phyloP scores from a whole-genome alignment of 2,797 vertebrate species.

The Mormyrus hasselquistii region DNA sequence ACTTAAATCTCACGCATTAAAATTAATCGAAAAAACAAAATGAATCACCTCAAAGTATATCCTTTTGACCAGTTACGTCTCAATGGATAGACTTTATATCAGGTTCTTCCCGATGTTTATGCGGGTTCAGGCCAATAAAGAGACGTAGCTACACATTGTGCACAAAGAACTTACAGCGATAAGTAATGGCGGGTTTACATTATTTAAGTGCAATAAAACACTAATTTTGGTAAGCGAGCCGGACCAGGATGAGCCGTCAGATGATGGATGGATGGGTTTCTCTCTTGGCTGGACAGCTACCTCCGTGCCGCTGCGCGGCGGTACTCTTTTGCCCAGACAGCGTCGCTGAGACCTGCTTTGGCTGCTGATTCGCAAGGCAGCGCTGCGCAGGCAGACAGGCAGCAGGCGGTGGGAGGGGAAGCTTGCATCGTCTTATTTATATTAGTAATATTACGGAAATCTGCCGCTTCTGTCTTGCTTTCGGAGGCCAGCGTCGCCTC shows the following conservation, averaged over 20 bases:
- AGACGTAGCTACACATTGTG: background rate
- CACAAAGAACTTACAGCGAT: background rate
- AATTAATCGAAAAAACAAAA: background rate
- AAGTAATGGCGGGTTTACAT: background rate
- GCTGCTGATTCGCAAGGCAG: background rate
- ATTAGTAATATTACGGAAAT: background rate
- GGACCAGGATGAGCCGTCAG: background rate
- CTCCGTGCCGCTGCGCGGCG: constrained; percentile 9
- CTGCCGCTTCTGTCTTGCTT: background rate
- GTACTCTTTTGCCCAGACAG: background rate
- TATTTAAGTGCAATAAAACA: background rate
- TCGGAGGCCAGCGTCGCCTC: background rate
- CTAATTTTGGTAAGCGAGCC: background rate
- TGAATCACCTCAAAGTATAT: background rate
- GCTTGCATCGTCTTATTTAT: background rate
- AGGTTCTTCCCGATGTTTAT: background rate
- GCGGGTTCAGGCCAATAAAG: background rate
- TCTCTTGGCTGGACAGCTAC: background rate
- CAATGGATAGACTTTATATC: background rate
- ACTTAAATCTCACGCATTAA: background rate
- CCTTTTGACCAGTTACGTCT: background rate
- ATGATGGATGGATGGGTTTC: background rate
- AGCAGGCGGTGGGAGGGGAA: background rate
- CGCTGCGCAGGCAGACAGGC: background rate
- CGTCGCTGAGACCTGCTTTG: background rate